Evolutionary conservation across 1,140 invertebrate species (phyloP).

Genomic region (Heliconius hermathena): DNA sequence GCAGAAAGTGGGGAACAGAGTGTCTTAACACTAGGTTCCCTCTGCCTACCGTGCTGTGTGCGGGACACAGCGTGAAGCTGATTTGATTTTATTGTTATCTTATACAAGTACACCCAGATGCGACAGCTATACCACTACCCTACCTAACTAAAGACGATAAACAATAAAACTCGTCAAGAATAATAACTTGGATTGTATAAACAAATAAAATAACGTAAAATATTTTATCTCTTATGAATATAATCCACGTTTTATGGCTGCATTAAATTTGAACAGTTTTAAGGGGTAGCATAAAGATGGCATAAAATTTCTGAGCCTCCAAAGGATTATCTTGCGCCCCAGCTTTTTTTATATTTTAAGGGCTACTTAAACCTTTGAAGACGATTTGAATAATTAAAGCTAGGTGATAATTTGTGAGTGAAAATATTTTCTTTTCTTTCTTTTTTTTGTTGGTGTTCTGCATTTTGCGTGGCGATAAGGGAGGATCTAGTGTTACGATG

Average conservation of each 20-base stretch:
- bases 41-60: too few species aligned
- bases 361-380: conserved; percentile 43
- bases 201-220: conserved; percentile 75
- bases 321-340: conserved; percentile 69
- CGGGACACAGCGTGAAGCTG: too few species aligned
- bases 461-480: background rate
- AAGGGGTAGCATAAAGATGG: conserved; percentile 66
- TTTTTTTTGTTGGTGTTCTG: background rate
- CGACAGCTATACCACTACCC: background rate
- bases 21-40: too few species aligned
- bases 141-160: conserved; percentile 5
- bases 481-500: too few species aligned
- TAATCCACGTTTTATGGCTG: conserved; percentile 72
- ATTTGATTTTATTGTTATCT: too few species aligned
- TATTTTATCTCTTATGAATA: conserved; percentile 81
- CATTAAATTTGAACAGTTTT: conserved; percentile 76
- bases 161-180: conserved; percentile 69
- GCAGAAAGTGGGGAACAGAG: too few species aligned
- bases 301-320: conserved; percentile 63
- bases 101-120: background rate
- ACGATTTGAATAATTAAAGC: conserved; percentile 23
- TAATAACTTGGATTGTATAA: conserved; percentile 75
- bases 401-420: conserved; percentile 20
- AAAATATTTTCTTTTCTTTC: conserved; percentile 8
- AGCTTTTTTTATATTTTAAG: conserved; percentile 49